Conservation (phyloP, 2,888 invertebrate species). For the Oxycera nigricornis region DNA sequence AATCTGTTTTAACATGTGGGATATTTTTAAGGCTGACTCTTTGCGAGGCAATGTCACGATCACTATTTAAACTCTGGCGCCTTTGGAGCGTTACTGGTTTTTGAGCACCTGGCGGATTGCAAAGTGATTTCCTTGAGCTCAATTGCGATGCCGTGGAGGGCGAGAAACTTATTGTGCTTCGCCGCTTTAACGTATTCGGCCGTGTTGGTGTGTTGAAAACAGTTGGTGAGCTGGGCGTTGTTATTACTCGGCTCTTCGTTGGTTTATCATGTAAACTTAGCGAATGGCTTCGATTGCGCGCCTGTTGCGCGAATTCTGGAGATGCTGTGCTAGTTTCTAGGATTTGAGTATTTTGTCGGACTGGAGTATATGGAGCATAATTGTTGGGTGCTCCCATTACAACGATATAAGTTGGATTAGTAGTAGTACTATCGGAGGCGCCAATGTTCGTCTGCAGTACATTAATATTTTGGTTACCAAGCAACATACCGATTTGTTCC, state of each 20-base stretch:
- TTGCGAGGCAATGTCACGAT: not conserved
- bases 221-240: not conserved
- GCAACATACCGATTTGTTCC: conserved; percentile 52
- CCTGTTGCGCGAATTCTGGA: not conserved
- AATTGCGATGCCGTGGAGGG: not conserved
- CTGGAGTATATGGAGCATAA: not conserved
- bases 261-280: conserved; percentile 52
- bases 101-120: not conserved
- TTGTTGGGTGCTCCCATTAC: conserved; percentile 51
- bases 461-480: conserved; percentile 48
- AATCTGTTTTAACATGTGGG: not conserved
- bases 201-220: conserved; percentile 17
- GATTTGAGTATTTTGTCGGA: conserved; percentile 7
- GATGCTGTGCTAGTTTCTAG: conserved; percentile 3
- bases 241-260: not conserved
- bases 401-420: conserved; percentile 54
- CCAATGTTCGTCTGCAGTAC: conserved; percentile 47
- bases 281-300: conserved; percentile 52
- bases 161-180: conserved; percentile 21
- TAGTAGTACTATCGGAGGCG: not conserved
- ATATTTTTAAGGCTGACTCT: conserved; percentile 20
- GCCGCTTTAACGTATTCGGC: not conserved
- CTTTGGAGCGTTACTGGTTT: not conserved
- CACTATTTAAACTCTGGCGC: not conserved
- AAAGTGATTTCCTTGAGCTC: not conserved